These are phyloP conservation scores for Cancer borealis DNA, from an alignment of 2,888 invertebrate species.

Conservation along the genomic window DNA sequence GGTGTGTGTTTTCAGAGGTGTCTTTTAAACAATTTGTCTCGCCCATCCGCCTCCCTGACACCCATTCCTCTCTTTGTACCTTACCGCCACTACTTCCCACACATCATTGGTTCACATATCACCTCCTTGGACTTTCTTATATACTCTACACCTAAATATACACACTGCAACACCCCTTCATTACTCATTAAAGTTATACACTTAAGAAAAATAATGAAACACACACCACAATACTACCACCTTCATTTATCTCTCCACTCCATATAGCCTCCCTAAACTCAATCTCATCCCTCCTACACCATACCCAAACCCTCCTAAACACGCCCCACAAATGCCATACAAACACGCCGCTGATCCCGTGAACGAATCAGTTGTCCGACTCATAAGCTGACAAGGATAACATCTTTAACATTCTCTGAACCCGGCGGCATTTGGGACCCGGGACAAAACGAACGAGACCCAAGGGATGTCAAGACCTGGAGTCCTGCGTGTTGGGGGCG, in stretches of 20 bases:
- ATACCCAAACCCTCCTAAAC: neutral
- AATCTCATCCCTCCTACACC: neutral
- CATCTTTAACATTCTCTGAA: neutral
- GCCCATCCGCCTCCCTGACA: constrained; percentile 18
- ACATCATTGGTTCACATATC: neutral
- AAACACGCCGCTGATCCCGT: neutral
- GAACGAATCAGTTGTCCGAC: constrained; percentile 31
- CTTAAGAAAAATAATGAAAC: neutral
- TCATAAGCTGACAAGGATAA: neutral
- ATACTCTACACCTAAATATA: neutral
- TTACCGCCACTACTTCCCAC: neutral
- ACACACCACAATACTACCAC: neutral
- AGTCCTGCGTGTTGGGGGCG: constrained; percentile 6
- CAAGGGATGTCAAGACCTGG: neutral
- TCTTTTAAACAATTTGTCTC: constrained; percentile 33
- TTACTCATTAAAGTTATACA: neutral
- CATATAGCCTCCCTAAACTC: neutral
- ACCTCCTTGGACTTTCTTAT: neutral
- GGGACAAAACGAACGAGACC: neutral
- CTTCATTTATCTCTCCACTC: neutral
- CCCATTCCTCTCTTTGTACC: neutral
- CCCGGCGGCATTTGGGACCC: neutral
- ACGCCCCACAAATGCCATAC: neutral
- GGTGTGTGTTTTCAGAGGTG: neutral
- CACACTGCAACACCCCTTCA: neutral